Percentiles rank a stretch among this genome's conserved stretches.
These are phyloP conservation scores for Cardinalis cardinalis DNA, from an alignment of 2,113 vertebrate genomes.

Conservation along the genomic window DNA sequence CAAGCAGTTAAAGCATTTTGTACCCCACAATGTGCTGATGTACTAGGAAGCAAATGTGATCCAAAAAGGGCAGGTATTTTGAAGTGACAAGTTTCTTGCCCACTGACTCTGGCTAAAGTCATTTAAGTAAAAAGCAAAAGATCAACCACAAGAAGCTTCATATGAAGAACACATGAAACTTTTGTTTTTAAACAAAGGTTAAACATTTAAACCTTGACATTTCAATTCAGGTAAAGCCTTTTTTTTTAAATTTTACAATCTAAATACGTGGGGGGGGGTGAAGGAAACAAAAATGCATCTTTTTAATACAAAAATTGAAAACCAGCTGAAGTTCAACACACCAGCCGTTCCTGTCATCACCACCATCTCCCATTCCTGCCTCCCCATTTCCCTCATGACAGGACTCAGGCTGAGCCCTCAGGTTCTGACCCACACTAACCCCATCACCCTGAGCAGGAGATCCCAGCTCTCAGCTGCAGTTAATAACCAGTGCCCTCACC, in stretches of 20 bases:
- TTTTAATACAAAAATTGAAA: background rate
- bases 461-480: background rate
- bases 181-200: background rate
- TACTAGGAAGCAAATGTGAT: background rate
- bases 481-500: background rate
- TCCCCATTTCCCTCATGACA: background rate
- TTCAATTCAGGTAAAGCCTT: background rate
- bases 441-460: background rate
- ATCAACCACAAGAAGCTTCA: background rate
- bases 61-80: background rate
- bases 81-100: background rate
- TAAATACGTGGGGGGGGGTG: background rate
- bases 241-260: background rate
- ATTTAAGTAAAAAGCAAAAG: background rate
- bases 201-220: background rate
- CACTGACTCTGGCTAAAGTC: background rate
- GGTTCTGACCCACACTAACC: background rate
- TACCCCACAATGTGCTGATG: background rate
- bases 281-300: background rate
- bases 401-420: background rate
- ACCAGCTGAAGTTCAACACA: rapidly evolving
- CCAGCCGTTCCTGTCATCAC: background rate
- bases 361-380: background rate
- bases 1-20: background rate
- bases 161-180: background rate